Evolutionary conservation across 2,888 invertebrate genomes (phyloP), one percentile per base, ranked within the genome.

Genomic region (Gordius sp.): DNA sequence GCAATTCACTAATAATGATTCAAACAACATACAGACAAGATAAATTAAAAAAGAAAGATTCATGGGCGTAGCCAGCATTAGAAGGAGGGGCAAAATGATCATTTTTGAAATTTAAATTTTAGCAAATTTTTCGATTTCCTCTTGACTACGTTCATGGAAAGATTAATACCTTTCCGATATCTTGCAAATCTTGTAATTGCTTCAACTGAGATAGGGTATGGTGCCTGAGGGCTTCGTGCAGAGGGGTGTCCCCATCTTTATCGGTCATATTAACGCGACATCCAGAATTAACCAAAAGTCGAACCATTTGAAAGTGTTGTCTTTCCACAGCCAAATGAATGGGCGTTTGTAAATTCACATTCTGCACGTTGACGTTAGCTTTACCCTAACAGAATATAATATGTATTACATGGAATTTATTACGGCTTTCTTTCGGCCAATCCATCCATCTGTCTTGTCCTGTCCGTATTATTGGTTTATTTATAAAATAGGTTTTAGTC

Each of bases 191-290:
- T 69, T 91, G 89, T 60, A 91, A 75, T 65, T 89, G 86, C 59
- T 87, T 77, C 60, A 93, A 74, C 69, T 91, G 91, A 57, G 87
- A 86, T 61, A 93, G 74, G 2, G 91, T 93, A 72, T 93, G 89
- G 71, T 91, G 87, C 8, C 89, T 78, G 57, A 91, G 73, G 23
- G 89, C 89, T 67, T 85, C 85, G 69, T 86, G 85, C 20, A 75
- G 67, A 1, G 77, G 75, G 0, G 82, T 82, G 71, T 91, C 89
- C 1, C 91, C 91, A 66, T 91, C 91, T 73, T 91, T 91, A 71
- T 93, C 91, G 54, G 85, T 82, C 61, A 89, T 80, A 70, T 91
- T 89, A 63, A 91, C 75, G 71, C 87, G 84, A 39, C 87, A 85
- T 8, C 82, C 82, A 68, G 86, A 85, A 56, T 84, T 78, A 18